Base-by-base conservation (phyloP, 2,113 vertebrate species). In the Elephas maximus region DNA sequence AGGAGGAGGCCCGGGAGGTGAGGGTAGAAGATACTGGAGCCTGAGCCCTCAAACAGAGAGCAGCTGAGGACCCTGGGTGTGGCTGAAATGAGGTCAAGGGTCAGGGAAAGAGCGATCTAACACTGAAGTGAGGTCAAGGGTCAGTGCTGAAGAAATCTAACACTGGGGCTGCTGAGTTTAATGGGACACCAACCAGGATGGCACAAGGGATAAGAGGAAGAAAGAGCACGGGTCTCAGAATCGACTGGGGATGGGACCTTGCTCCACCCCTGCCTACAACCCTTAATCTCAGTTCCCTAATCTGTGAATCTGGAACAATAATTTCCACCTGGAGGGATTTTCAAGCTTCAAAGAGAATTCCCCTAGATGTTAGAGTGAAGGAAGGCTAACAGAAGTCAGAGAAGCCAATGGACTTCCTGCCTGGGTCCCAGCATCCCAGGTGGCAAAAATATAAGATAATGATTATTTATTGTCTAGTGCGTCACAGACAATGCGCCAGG, bases 1-100 rank as follows among this genome's bases (percentile, higher is more conserved):
- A 12, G 1, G 26, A 77, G 76, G 41, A 48, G 18, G 30, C 23
- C 9, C 17, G 15, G 15, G 24, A 53, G 18, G 21, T 12, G 15
- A 20, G 17, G n/a, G 45, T 2, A 53, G 24, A 62, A 17, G 41
- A n/a, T 0, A 0, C 1, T 37, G n/a, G 63, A 3, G 18, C 37
- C 26, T 30, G 37, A 82, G 67, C 24, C 74, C 62, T 48, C 20
- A 24, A 45, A n/a, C 11, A 2, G 17, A 60, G 53, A 77, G 30
- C 30, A 5, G 20, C 23, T 45, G 41, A 44, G 21, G 48, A 21
- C 30, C 23, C 17, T 60, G 92, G 24, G 5, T 24, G 30, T 74
- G 26, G 8, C 8, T 30, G 90, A 65, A 1, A 11, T 9, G 24
- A n/a, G 53, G 7, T 44, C 1, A 45, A 76, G 10, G 24, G 9